Evolutionary conservation across 2,113 vertebrate species (phyloP).

Genomic region (Thymallus thymallus): DNA sequence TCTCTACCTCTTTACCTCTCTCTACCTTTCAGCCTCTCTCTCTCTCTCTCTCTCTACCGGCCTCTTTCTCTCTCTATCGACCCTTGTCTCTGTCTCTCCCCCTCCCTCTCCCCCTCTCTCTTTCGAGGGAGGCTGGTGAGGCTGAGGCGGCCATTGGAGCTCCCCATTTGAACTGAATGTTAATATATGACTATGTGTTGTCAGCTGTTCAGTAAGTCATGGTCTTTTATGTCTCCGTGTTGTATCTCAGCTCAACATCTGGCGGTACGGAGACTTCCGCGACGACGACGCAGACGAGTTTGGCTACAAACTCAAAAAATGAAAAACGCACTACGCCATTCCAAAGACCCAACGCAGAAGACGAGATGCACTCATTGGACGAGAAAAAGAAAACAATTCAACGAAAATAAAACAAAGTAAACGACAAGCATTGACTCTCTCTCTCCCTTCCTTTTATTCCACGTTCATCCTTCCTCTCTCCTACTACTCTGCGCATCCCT

Average conservation of each 20-base stretch:
- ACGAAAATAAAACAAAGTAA: constrained; percentile 38
- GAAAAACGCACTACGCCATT: constrained; percentile 50
- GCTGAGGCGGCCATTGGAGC: no score
- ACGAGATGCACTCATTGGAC: constrained; percentile 43
- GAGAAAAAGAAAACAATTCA: not conserved
- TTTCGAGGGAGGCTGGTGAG: no score
- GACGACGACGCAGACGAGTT: constrained; percentile 89
- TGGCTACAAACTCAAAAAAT: constrained; percentile 80
- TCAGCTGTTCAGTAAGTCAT: not conserved
- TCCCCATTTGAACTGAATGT: no score
- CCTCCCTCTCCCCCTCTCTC: not conserved
- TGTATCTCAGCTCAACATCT: constrained; percentile 85
- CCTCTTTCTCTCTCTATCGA: not conserved
- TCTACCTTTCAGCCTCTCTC: not conserved
- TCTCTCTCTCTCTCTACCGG: constrained; percentile 34
- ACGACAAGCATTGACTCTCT: constrained; percentile 64
- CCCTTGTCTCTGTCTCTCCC: constrained; percentile 24
- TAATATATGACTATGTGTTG: no score
- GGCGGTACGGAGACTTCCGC: constrained; percentile 93
- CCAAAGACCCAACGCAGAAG: constrained; percentile 62
- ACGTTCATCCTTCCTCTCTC: constrained; percentile 47
- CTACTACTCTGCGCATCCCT: constrained; percentile 12
- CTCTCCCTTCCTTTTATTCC: constrained; percentile 39
- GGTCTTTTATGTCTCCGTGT: not conserved
- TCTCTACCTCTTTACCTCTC: not conserved